Evolutionary conservation across 2,113 vertebrate genomes (phyloP).

Genomic region (Hystrix brachyura): DNA sequence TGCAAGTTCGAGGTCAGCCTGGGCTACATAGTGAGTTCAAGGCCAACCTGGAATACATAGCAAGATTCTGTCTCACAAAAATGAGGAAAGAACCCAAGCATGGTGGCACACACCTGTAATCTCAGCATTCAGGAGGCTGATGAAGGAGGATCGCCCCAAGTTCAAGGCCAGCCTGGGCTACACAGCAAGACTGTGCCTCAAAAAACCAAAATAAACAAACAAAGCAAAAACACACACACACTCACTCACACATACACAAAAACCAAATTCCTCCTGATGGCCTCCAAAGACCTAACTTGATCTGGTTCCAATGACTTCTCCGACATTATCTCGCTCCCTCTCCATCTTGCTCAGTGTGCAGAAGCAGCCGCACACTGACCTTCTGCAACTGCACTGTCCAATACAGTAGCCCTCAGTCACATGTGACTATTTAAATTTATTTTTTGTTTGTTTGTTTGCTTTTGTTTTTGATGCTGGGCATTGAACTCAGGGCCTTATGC

Average conservation of each 20-base stretch:
- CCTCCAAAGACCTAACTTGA: not conserved
- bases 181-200: not conserved
- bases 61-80: not conserved
- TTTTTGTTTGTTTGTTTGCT: no score
- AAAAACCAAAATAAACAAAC: not conserved
- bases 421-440: not conserved
- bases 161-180: not conserved
- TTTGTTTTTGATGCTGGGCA: no score
- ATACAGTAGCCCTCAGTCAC: not conserved
- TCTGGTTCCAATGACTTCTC: not conserved
- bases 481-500: no score
- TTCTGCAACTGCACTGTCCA: not conserved
- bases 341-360: not conserved
- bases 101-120: not conserved
- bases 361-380: not conserved
- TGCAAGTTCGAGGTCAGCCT: not conserved
- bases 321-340: no score
- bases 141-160: not conserved
- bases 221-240: not conserved
- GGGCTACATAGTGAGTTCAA: not conserved
- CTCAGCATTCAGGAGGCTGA: not conserved
- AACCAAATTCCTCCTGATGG: not conserved
- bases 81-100: not conserved
- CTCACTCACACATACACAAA: not conserved
- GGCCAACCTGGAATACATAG: not conserved